phyloP scores from a whole-genome alignment of 2,797 vertebrate genomes.

The Bufotes viridis region DNA sequence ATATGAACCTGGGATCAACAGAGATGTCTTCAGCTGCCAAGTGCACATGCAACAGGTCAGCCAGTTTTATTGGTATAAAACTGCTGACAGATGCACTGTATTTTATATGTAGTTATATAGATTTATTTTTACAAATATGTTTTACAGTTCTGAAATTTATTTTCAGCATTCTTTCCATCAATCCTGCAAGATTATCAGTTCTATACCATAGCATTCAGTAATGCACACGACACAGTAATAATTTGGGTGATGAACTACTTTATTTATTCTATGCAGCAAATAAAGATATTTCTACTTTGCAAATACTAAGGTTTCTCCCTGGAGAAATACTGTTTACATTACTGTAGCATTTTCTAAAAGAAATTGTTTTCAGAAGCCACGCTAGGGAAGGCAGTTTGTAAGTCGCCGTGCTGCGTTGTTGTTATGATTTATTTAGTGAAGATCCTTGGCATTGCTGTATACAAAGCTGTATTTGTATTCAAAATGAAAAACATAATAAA shows the following conservation, averaged over 20 bases:
- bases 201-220: neutral
- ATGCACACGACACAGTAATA: neutral
- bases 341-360: constrained; percentile 39
- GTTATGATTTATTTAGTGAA: constrained; percentile 43
- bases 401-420: constrained; percentile 26
- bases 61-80: too few relatives aligned
- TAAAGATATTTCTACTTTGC: constrained; percentile 29
- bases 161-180: neutral
- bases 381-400: constrained; percentile 38
- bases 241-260: neutral
- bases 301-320: constrained; percentile 48
- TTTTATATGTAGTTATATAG: neutral
- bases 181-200: neutral
- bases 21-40: too few relatives aligned
- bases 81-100: neutral
- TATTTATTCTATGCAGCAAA: constrained; percentile 43
- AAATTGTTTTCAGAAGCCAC: constrained; percentile 32
- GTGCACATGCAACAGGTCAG: too few relatives aligned
- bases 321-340: constrained; percentile 49
- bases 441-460: constrained; percentile 13
- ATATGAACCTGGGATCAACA: too few relatives aligned
- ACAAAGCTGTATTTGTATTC: constrained; percentile 23
- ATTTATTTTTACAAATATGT: neutral
- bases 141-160: neutral
- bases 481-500: constrained; percentile 24